Evolutionary conservation across 2,113 vertebrate species (phyloP).

Genomic region (Gallinago paraguaiae): DNA sequence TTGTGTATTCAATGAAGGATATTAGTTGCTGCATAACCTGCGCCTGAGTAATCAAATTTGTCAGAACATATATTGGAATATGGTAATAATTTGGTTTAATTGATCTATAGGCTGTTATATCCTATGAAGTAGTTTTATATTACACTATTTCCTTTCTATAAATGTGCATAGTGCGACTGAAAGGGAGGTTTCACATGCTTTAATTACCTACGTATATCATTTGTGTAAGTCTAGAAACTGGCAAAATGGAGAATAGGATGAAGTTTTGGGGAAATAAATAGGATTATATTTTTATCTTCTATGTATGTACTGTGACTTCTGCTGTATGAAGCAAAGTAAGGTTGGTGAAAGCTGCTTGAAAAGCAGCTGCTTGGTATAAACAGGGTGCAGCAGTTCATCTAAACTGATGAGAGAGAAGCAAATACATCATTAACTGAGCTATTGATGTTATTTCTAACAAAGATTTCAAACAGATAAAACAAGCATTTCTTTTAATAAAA

Average conservation of each 20-base stretch:
- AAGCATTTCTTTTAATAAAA: neutral
- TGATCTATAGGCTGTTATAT: neutral
- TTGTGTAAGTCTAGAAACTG: neutral
- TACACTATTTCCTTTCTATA: neutral
- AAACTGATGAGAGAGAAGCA: neutral
- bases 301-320: neutral
- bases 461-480: neutral
- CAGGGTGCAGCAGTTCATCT: neutral
- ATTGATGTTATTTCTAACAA: neutral
- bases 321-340: neutral
- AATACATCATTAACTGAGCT: neutral
- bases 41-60: neutral
- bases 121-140: neutral
- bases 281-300: neutral
- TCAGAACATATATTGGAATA: neutral
- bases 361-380: neutral
- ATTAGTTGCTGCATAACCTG: neutral
- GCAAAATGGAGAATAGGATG: neutral
- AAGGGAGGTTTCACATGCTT: neutral
- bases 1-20: neutral
- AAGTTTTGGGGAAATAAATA: neutral
- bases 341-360: neutral
- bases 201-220: neutral
- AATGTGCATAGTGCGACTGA: neutral
- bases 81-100: neutral